phyloP scores from a whole-genome alignment of 2,113 vertebrate species.

The Puntigrus tetrazona region DNA sequence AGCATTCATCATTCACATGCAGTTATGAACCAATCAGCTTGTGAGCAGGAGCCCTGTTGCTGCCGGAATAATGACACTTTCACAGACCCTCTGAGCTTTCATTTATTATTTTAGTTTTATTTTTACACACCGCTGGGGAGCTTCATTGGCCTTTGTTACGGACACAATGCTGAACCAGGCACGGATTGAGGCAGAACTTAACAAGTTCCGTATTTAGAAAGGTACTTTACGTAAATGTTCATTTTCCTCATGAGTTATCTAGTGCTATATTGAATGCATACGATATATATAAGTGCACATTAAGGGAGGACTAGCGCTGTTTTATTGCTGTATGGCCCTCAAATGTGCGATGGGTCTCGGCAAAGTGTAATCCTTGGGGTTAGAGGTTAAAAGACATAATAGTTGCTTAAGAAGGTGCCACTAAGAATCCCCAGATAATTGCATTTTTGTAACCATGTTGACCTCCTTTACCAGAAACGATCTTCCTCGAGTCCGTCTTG shows the following conservation, averaged over 20 bases:
- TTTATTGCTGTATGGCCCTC: not conserved
- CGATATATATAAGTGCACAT: not conserved
- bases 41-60: not conserved
- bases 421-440: not conserved
- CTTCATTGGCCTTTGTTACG: not conserved
- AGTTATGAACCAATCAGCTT: slow-evolving; percentile 18
- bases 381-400: not conserved
- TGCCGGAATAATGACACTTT: slow-evolving; percentile 19
- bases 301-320: not conserved
- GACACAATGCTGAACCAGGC: not conserved
- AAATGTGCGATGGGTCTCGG: not conserved
- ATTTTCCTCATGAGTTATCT: not conserved
- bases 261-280: not conserved
- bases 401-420: not conserved
- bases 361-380: not conserved
- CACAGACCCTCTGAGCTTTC: not conserved
- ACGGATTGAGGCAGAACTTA: not conserved
- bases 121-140: not conserved
- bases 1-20: not conserved
- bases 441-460: not conserved
- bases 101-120: not conserved
- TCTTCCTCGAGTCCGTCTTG: not conserved
- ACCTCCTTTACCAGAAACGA: not conserved
- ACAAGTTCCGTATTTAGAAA: not conserved
- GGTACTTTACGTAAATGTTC: not conserved